Evolutionary conservation across 2,113 vertebrate genomes (phyloP), one percentile per base, ranked within the genome.

Genomic region (Hyaena hyaena): DNA sequence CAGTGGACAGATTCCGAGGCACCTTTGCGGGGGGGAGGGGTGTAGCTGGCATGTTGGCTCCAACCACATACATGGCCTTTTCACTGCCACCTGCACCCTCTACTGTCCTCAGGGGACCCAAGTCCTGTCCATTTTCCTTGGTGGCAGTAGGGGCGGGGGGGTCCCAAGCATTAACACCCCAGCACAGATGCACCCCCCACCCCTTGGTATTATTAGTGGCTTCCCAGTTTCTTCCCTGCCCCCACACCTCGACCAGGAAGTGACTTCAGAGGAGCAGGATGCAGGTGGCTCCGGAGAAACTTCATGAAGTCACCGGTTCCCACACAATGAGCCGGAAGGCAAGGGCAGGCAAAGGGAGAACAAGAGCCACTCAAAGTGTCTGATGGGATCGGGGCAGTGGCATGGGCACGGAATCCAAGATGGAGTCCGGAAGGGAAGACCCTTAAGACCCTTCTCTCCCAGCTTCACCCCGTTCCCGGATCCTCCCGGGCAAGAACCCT

Each of bases 241-340:
- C 94, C 94, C 80, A 88, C 90, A 93, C 77, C 83, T 96, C 69
- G 50, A 48, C 69, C 95, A 97, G 98, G 98, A 98, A 98, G 95
- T 98, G 97, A 98, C 93, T 92, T 97, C 97, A 98, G 88, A 95
- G 90, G 15, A 65, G 95, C 97, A 97, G 98, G 98, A 98, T 98
- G 96, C 98, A 98, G 98, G 97, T 98, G 98, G 97, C 96, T 98
- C 98, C 97, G 96, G 97, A 96, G 80, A 95, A 95, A 82, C 94
- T 95, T 97, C 73, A 88, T 98, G 97, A 98, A 95, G 93, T 98
- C 97, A 98, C 91, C 63, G 93, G 94, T 97, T 95, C 88, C 95
- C 97, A 97, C 91, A 98, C 94, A 97, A 95, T 96, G 95, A 97
- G 53, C 94, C 89, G 95, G 97, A 98, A 97, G 89, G 93, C 93